A percentile compares a stretch with the other conserved stretches of the same genome.
Evolutionary conservation across 2,888 invertebrate species (phyloP).

Genomic region (Gandaritis pyraliata): DNA sequence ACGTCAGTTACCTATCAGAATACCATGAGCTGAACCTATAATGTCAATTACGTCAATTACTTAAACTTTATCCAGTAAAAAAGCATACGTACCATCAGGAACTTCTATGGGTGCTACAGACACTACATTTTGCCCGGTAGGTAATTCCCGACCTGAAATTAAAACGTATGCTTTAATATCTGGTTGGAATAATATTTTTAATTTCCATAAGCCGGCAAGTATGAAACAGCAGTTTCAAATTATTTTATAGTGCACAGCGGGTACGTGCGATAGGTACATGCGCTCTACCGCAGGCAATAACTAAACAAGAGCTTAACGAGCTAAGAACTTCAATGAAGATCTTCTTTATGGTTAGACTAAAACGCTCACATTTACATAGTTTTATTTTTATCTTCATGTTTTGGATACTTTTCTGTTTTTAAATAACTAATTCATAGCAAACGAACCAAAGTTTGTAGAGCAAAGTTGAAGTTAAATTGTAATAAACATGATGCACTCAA

Average conservation of each 20-base stretch:
- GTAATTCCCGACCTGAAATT: slow-evolving; percentile 79
- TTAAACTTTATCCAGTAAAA: slow-evolving; percentile 12
- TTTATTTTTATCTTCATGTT: slow-evolving; percentile 18
- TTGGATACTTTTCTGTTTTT: slow-evolving; percentile 3
- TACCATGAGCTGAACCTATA: too few relatives aligned
- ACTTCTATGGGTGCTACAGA: slow-evolving; percentile 81
- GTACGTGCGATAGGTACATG: slow-evolving; percentile 23
- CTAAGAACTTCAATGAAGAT: slow-evolving; percentile 30
- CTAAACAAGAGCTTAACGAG: slow-evolving; percentile 33
- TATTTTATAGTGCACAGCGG: slow-evolving; percentile 35
- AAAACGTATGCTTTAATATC: slow-evolving; percentile 52
- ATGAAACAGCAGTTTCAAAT: slow-evolving; percentile 36
- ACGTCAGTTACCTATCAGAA: slow-evolving; percentile 14
- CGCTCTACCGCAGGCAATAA: slow-evolving; percentile 36
- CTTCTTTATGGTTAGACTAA: slow-evolving; percentile 20
- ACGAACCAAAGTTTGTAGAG: not conserved
- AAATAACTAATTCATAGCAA: not conserved
- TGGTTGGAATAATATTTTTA: slow-evolving; percentile 38
- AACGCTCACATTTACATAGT: slow-evolving; percentile 15
- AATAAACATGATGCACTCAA: slow-evolving; percentile 5
- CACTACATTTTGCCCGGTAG: slow-evolving; percentile 79
- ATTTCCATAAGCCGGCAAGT: slow-evolving; percentile 35
- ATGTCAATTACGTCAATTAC: too few relatives aligned
- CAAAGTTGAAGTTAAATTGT: not conserved
- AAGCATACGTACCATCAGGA: slow-evolving; percentile 72